Evolutionary conservation across 2,113 vertebrate genomes (phyloP).

Genomic region (Zosterops lateralis): DNA sequence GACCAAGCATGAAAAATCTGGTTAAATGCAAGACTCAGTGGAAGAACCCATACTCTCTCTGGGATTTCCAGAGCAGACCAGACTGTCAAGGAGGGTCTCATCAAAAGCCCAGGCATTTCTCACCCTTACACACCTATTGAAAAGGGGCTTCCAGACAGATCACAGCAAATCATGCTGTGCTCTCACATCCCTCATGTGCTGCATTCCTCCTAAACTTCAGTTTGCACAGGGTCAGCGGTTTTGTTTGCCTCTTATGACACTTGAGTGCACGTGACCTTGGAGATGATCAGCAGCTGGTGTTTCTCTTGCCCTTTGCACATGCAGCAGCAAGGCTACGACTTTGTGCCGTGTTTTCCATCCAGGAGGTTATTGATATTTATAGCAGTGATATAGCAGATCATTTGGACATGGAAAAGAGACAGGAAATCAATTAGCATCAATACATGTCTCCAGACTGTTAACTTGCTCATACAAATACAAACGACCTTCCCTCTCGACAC

Average conservation of each 20-base stretch:
- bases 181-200: neutral
- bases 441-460: neutral
- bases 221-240: neutral
- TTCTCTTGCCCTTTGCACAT: neutral
- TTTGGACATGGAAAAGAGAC: constrained; percentile 34
- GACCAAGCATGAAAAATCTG: neutral
- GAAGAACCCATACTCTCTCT: neutral
- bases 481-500: neutral
- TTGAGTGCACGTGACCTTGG: rapidly evolving
- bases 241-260: neutral
- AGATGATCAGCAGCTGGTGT: neutral
- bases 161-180: neutral
- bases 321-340: neutral
- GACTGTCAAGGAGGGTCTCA: neutral
- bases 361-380: constrained; percentile 35
- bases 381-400: constrained; percentile 33
- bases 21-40: neutral
- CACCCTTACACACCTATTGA: neutral
- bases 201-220: neutral
- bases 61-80: neutral
- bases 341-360: neutral
- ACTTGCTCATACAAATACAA: neutral
- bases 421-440: constrained; percentile 14
- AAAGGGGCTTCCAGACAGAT: neutral
- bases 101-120: neutral